Percentiles rank a stretch among this genome's conserved stretches.
These are phyloP conservation scores for Labeo rohita DNA, from an alignment of 2,113 vertebrate species.

Conservation along the genomic window DNA sequence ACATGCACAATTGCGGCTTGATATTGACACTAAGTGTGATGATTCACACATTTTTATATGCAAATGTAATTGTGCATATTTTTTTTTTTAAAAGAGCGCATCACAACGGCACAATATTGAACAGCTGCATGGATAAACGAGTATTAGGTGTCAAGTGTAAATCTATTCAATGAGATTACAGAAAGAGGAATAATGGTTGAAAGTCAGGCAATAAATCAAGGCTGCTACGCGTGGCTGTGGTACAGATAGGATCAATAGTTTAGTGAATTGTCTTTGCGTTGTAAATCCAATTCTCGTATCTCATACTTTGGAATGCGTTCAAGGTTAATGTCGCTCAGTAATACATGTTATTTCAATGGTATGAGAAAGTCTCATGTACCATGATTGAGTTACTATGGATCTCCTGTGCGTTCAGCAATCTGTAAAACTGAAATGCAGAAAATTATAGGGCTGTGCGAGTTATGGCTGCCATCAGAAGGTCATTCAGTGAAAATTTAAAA, in stretches of 20 bases:
- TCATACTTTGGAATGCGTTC: conserved; percentile 35
- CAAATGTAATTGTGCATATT: background rate
- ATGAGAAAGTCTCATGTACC: background rate
- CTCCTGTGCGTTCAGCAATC: background rate
- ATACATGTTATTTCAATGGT: conserved; percentile 27
- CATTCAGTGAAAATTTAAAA: conserved; percentile 1
- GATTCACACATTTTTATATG: conserved; percentile 6
- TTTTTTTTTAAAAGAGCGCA: background rate
- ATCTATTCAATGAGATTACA: conserved; percentile 43
- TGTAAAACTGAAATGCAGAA: background rate
- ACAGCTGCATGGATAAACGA: conserved; percentile 8
- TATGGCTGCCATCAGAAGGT: background rate
- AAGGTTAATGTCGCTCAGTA: conserved; percentile 51
- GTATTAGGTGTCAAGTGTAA: conserved; percentile 39
- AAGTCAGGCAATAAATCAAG: conserved; percentile 50
- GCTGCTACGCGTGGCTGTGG: conserved; percentile 29
- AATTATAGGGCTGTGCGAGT: background rate
- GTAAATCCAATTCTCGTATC: conserved; percentile 41
- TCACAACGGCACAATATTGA: background rate
- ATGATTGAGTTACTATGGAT: conserved; percentile 16
- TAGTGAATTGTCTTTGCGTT: conserved; percentile 51
- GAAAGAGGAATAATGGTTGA: conserved; percentile 44
- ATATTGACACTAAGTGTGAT: background rate
- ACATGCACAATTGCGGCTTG: background rate
- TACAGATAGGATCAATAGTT: conserved; percentile 53